Conservation (phyloP, 2,797 vertebrate genomes). For the Artibeus lituratus region DNA sequence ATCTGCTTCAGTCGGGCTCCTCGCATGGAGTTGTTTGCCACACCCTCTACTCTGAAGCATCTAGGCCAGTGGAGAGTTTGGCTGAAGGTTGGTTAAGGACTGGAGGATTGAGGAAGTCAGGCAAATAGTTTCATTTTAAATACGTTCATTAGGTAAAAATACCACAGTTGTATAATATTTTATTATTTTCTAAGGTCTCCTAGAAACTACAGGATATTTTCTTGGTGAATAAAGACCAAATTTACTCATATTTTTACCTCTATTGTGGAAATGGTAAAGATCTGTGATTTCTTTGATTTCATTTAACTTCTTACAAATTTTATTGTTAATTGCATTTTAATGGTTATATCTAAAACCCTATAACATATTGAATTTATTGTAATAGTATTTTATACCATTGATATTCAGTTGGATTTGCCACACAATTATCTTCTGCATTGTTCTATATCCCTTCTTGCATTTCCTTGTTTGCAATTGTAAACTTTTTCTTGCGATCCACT, state of each 20-base stretch:
- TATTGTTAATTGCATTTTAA: not conserved
- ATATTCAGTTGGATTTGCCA: not conserved
- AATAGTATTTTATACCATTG: not conserved
- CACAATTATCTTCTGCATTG: not conserved
- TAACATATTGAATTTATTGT: not conserved
- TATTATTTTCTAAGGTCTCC: not conserved
- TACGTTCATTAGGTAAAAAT: not conserved
- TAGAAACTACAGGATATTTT: not conserved
- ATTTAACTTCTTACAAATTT: not conserved
- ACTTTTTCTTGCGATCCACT: not conserved
- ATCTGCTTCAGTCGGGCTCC: not conserved
- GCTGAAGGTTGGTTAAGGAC: not conserved
- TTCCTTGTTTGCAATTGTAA: not conserved
- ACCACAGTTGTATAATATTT: not conserved
- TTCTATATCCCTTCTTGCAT: not conserved
- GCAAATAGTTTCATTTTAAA: not conserved
- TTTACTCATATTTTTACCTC: not conserved
- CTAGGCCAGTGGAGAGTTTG: not conserved
- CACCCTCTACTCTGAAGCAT: not conserved
- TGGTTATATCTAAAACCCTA: not conserved
- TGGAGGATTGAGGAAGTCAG: not conserved
- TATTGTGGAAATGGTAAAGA: not conserved
- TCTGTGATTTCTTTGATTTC: not conserved
- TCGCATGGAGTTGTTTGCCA: not conserved
- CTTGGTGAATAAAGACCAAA: not conserved